phyloP scores from a whole-genome alignment of 2,888 invertebrate genomes.

The Harpalus rubripes region DNA sequence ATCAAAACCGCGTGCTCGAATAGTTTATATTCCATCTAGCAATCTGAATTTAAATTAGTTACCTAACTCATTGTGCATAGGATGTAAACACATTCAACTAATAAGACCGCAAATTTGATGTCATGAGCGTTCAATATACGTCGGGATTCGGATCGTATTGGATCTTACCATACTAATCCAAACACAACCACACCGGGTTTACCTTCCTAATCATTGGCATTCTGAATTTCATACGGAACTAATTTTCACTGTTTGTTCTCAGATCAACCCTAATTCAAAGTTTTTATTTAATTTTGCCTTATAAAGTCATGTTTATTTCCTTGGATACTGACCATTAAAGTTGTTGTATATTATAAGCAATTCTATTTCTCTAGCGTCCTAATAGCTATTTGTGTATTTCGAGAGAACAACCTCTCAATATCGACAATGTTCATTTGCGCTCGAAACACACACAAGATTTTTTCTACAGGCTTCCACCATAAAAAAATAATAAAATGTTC shows the following conservation, averaged over 20 bases:
- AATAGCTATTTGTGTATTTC: no score
- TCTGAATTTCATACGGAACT: background rate
- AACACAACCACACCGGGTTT: background rate
- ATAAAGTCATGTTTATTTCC: no score
- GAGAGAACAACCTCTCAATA: no score
- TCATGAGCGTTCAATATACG: slow-evolving; percentile 32
- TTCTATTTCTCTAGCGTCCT: no score
- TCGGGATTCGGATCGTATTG: background rate
- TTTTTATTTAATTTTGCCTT: no score
- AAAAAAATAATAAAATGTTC: no score
- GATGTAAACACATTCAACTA: slow-evolving; percentile 52
- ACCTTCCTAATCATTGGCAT: slow-evolving; percentile 8
- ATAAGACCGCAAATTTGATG: slow-evolving; percentile 32
- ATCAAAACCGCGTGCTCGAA: slow-evolving; percentile 5
- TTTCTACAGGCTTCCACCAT: no score
- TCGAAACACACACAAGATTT: no score
- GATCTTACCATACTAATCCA: background rate
- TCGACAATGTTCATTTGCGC: no score
- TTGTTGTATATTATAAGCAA: no score
- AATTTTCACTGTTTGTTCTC: background rate
- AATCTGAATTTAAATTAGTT: slow-evolving; percentile 57
- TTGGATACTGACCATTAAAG: no score
- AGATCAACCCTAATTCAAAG: background rate
- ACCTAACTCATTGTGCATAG: slow-evolving; percentile 46
- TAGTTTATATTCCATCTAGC: slow-evolving; percentile 52